A percentile compares a stretch with the other conserved stretches of the same genome.
Evolutionary conservation across 2,113 vertebrate species (phyloP).

Genomic region (Empidonax traillii): DNA sequence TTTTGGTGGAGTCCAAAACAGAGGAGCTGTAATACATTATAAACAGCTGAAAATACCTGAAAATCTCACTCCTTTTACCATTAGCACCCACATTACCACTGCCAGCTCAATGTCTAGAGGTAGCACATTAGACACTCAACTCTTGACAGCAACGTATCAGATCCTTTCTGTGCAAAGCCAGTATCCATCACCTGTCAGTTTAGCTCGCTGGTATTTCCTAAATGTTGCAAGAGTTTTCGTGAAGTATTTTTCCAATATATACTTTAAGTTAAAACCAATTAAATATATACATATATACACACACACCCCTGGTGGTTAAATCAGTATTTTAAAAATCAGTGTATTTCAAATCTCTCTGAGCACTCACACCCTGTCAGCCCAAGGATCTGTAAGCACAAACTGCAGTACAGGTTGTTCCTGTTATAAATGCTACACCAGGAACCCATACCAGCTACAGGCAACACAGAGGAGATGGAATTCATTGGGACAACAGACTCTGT

Average conservation of each 20-base stretch:
- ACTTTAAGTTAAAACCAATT: neutral
- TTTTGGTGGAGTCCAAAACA: neutral
- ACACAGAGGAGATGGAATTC: neutral
- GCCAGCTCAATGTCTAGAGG: neutral
- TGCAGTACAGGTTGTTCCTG: neutral
- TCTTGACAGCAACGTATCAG: neutral
- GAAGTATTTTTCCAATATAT: neutral
- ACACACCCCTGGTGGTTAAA: neutral
- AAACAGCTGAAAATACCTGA: neutral
- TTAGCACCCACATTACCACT: neutral
- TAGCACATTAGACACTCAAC: neutral
- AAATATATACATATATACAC: too few species aligned
- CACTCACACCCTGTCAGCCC: neutral
- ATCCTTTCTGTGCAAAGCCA: neutral
- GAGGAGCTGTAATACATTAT: neutral
- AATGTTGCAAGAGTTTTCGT: neutral
- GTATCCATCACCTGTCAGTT: neutral
- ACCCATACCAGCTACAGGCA: neutral
- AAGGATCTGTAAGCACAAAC: neutral
- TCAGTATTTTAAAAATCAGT: neutral
- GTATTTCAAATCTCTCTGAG: neutral
- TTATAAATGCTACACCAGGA: neutral
- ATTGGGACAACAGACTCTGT: accelerated
- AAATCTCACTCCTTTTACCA: neutral
- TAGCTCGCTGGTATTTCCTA: neutral